phyloP scores from a whole-genome alignment of 2,888 invertebrate species.

The Hermaeophaga mercurialis region DNA sequence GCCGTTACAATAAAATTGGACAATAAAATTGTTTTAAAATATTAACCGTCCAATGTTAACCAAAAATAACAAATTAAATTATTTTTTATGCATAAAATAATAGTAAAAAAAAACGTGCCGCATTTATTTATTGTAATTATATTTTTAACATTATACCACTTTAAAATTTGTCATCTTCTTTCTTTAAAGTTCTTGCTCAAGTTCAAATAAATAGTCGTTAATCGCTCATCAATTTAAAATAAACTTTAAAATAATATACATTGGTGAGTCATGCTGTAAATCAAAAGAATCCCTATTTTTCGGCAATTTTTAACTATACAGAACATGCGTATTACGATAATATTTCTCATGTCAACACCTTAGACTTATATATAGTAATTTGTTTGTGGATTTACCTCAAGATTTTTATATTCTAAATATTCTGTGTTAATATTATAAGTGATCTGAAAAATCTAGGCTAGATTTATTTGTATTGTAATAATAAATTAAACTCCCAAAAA shows the following conservation, averaged over 20 bases:
- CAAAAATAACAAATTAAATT: neutral
- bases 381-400: conserved; percentile 24
- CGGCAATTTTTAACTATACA: conserved; percentile 4
- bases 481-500: conserved; percentile 5
- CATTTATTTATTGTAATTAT: too few relatives aligned
- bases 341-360: conserved; percentile 41
- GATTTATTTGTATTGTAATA: conserved; percentile 3
- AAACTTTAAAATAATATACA: conserved; percentile 10
- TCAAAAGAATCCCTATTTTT: conserved; percentile 18
- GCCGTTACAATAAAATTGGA: neutral
- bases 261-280: conserved; percentile 30
- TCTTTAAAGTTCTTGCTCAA: conserved; percentile 37
- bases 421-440: conserved; percentile 1
- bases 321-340: conserved; percentile 40
- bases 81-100: too few relatives aligned
- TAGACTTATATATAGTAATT: conserved; percentile 32
- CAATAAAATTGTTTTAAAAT: conserved; percentile 9
- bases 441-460: neutral
- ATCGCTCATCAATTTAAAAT: conserved; percentile 33
- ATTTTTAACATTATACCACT: too few relatives aligned
- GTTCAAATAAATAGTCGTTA: conserved; percentile 19
- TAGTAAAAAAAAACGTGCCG: too few relatives aligned
- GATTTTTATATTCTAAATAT: conserved; percentile 9
- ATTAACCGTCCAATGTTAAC: conserved; percentile 10
- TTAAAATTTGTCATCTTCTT: conserved; percentile 25